Conservation (phyloP, 2,797 vertebrate genomes). For the Peromyscus aztecus region DNA sequence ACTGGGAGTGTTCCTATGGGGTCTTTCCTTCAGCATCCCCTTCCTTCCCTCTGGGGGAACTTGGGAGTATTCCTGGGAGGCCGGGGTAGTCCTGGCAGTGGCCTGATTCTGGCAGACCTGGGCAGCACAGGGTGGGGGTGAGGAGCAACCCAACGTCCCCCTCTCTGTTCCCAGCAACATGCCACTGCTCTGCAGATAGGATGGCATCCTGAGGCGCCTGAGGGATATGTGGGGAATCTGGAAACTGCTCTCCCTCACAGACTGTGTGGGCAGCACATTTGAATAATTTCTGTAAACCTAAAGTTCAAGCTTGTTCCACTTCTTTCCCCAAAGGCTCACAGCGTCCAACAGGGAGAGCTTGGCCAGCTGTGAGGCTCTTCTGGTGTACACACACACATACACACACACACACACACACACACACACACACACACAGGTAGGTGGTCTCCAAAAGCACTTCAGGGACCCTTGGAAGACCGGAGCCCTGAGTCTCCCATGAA, state of each 20-base stretch:
- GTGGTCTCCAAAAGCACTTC: not conserved
- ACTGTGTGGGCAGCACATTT: slow-evolving; percentile 72
- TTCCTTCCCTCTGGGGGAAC: not conserved
- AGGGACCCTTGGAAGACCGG: not conserved
- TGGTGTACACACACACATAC: not conserved
- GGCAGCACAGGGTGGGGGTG: not conserved
- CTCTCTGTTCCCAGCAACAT: not conserved
- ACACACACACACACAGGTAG: not conserved
- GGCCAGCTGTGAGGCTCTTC: not conserved
- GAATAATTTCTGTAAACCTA: slow-evolving; percentile 68
- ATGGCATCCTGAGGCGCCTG: not conserved
- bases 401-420: accelerated
- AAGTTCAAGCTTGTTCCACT: slow-evolving; percentile 54
- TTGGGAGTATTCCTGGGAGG: not conserved
- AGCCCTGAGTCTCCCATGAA: not conserved
- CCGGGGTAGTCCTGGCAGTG: too few species aligned
- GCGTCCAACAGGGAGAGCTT: not conserved
- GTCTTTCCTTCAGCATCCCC: not conserved
- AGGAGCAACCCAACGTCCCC: not conserved
- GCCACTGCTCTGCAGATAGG: slow-evolving; percentile 41
- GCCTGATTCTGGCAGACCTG: not conserved
- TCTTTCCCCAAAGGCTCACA: not conserved
- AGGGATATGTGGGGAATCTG: slow-evolving; percentile 47
- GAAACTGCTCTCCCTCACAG: slow-evolving; percentile 65
- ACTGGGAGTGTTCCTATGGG: not conserved